phyloP scores from a whole-genome alignment of 2,888 invertebrate genomes.

The Gerosis bhagava region DNA sequence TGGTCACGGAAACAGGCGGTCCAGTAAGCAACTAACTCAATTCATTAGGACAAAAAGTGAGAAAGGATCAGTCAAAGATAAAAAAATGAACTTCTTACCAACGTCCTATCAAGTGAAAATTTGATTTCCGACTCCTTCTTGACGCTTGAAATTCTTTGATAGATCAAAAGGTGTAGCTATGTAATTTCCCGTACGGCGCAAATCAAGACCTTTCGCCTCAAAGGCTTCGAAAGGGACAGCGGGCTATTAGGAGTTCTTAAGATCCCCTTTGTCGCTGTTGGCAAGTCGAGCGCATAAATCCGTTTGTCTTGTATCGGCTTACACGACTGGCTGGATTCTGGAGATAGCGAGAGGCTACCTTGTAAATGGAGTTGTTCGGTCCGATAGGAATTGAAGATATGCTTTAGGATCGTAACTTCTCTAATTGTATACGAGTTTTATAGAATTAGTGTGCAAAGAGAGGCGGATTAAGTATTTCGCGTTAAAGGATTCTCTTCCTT shows the following conservation, averaged over 20 bases:
- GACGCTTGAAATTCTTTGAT: conserved; percentile 1
- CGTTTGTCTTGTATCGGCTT: conserved; percentile 19
- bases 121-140: neutral
- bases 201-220: conserved; percentile 14
- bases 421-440: conserved; percentile 2
- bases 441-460: neutral
- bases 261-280: conserved; percentile 18
- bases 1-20: no score
- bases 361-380: conserved; percentile 1
- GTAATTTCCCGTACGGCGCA: conserved; percentile 7
- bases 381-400: neutral
- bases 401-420: neutral
- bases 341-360: conserved; percentile 4
- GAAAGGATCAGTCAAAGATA: no score
- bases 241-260: conserved; percentile 14
- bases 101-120: conserved; percentile 9
- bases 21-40: no score
- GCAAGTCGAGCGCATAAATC: conserved; percentile 16
- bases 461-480: no score
- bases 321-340: neutral
- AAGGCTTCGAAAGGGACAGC: conserved; percentile 17
- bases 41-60: no score
- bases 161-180: conserved; percentile 6
- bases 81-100: neutral
- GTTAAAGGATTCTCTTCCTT: no score